phyloP scores from a whole-genome alignment of 2,797 vertebrate genomes.

The Myripristis murdjan region DNA sequence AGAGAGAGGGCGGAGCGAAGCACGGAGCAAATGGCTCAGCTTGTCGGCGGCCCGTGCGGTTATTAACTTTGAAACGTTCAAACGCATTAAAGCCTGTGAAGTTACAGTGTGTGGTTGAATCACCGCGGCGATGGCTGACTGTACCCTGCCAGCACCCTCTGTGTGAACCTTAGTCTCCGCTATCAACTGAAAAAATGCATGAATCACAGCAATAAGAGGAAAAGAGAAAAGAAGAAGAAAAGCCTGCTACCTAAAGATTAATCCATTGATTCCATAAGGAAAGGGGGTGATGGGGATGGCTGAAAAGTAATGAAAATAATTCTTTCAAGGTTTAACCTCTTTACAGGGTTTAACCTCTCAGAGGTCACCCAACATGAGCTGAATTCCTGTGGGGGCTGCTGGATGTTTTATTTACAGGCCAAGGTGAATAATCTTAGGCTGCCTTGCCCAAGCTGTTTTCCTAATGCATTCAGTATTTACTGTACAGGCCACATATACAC shows the following conservation, averaged over 20 bases:
- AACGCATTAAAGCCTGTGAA: slow-evolving; percentile 53
- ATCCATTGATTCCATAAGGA: slow-evolving; percentile 64
- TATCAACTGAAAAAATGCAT: slow-evolving; percentile 28
- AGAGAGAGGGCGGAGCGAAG: slow-evolving; percentile 18
- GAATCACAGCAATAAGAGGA: slow-evolving; percentile 41
- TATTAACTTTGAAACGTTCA: slow-evolving; percentile 74
- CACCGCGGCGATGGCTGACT: slow-evolving; percentile 68
- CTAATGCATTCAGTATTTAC: slow-evolving; percentile 57
- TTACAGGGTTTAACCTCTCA: slow-evolving; percentile 80
- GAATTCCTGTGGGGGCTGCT: slow-evolving; percentile 71
- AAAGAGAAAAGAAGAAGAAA: slow-evolving; percentile 19
- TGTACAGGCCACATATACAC: slow-evolving; percentile 50
- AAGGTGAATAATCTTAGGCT: slow-evolving; percentile 73
- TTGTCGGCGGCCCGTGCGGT: slow-evolving; percentile 50
- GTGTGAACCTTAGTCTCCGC: slow-evolving; percentile 24
- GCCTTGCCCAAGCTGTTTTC: slow-evolving; percentile 68
- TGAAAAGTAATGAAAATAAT: slow-evolving; percentile 77
- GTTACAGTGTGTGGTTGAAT: slow-evolving; percentile 63
- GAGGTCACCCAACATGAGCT: slow-evolving; percentile 79
- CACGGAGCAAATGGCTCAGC: slow-evolving; percentile 39
- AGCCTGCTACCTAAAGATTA: slow-evolving; percentile 49
- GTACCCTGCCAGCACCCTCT: slow-evolving; percentile 38
- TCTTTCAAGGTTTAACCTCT: slow-evolving; percentile 83
- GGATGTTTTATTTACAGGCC: slow-evolving; percentile 77
- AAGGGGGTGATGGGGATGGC: slow-evolving; percentile 63